These are phyloP conservation scores for Drosophila quasianomalipes DNA, from an alignment of 2,888 invertebrate genomes.

Conservation along the genomic window DNA sequence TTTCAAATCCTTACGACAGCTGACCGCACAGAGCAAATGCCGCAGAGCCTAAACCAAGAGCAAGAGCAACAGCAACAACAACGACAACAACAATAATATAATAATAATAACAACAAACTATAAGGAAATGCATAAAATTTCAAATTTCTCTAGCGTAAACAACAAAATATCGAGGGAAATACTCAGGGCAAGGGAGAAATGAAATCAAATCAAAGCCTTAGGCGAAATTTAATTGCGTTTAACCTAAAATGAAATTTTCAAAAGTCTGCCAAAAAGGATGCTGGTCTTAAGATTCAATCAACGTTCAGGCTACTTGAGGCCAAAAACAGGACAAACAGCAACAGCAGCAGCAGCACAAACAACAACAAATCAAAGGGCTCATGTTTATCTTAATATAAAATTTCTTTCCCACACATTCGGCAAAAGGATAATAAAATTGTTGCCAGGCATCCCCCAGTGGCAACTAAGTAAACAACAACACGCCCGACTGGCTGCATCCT, in stretches of 20 bases:
- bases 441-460: conserved; percentile 61
- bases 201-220: conserved; percentile 71
- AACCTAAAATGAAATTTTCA: conserved; percentile 79
- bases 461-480: conserved; percentile 72
- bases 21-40: conserved; percentile 56
- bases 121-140: conserved; percentile 69
- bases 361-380: conserved; percentile 74
- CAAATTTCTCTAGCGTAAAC: conserved; percentile 74
- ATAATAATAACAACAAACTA: conserved; percentile 35
- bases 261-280: conserved; percentile 44
- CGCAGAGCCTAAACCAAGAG: conserved; percentile 33
- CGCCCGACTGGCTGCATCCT: conserved; percentile 59
- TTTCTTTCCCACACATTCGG: conserved; percentile 59
- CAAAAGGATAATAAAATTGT: conserved; percentile 77
- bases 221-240: conserved; percentile 81
- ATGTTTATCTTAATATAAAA: conserved; percentile 73
- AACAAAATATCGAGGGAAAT: conserved; percentile 29
- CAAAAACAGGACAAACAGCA: conserved; percentile 28
- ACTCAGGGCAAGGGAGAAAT: conserved; percentile 4
- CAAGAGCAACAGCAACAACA: conserved; percentile 12
- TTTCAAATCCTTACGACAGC: conserved; percentile 67
- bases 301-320: conserved; percentile 61
- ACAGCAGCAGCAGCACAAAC: conserved; percentile 30
- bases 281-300: conserved; percentile 74
- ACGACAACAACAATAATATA: conserved; percentile 34